These are phyloP conservation scores for Mesochorus sp. DNA, from an alignment of 2,888 invertebrate genomes.

Conservation along the genomic window DNA sequence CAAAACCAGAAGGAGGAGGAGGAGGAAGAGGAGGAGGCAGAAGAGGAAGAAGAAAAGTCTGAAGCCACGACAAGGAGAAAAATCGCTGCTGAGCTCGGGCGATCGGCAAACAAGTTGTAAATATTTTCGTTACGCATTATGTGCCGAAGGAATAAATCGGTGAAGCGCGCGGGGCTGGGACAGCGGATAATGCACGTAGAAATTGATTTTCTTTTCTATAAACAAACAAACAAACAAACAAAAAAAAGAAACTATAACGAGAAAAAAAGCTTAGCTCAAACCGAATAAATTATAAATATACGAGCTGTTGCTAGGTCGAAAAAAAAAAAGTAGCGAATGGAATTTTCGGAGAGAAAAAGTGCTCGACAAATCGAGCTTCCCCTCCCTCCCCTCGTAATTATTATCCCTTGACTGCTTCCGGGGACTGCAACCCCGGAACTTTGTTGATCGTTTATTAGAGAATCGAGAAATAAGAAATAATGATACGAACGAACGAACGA, in stretches of 20 bases:
- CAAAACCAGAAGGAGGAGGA: slow-evolving; percentile 3
- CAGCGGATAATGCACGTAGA: slow-evolving; percentile 49
- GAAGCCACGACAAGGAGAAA: slow-evolving; percentile 10
- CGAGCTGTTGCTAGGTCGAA: slow-evolving; percentile 21
- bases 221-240: not conserved
- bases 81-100: slow-evolving; percentile 8
- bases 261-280: slow-evolving; percentile 20
- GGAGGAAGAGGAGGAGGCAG: not conserved
- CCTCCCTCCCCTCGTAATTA: not conserved
- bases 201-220: slow-evolving; percentile 24
- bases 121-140: slow-evolving; percentile 73
- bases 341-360: not conserved
- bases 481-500: too few relatives aligned
- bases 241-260: not conserved
- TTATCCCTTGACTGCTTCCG: not conserved
- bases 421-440: not conserved
- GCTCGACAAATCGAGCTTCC: not conserved
- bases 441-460: slow-evolving; percentile 9
- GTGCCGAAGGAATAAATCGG: slow-evolving; percentile 29
- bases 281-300: slow-evolving; percentile 15
- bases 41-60: slow-evolving; percentile 24
- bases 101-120: slow-evolving; percentile 67
- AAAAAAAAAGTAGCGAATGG: slow-evolving; percentile 19
- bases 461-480: slow-evolving; percentile 1
- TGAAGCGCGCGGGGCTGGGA: slow-evolving; percentile 55